These are phyloP conservation scores for Drosophila mojavensis DNA, from an alignment of 1,140 invertebrate genomes.

Conservation along the genomic window DNA sequence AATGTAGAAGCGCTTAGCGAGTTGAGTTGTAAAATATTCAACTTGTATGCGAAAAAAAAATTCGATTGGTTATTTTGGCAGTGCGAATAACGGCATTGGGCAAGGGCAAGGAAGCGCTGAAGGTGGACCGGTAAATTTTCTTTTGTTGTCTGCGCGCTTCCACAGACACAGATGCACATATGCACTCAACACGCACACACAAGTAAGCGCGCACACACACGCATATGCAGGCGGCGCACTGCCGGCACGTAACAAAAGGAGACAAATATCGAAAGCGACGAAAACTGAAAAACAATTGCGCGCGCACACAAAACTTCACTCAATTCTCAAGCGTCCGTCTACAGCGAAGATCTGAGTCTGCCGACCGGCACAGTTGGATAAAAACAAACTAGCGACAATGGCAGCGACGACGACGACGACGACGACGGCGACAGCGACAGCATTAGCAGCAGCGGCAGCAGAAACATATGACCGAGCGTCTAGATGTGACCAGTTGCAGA, in stretches of 20 bases:
- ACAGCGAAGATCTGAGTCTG: slow-evolving; percentile 29
- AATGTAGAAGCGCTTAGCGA: slow-evolving; percentile 7
- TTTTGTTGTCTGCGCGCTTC: slow-evolving; percentile 74
- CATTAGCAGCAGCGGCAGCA: slow-evolving; percentile 21
- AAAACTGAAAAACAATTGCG: slow-evolving; percentile 44
- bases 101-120: slow-evolving; percentile 47
- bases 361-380: slow-evolving; percentile 45
- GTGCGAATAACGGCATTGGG: slow-evolving; percentile 74
- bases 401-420: slow-evolving; percentile 3
- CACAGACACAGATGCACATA: slow-evolving; percentile 32
- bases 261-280: slow-evolving; percentile 23
- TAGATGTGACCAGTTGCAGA: slow-evolving; percentile 21
- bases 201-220: slow-evolving; percentile 14
- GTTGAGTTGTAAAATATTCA: slow-evolving; percentile 63
- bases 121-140: slow-evolving; percentile 56
- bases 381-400: slow-evolving; percentile 38
- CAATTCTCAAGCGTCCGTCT: slow-evolving; percentile 44
- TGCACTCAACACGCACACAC: slow-evolving; percentile 21
- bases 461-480: slow-evolving; percentile 24
- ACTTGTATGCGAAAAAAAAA: slow-evolving; percentile 34
- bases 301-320: slow-evolving; percentile 41
- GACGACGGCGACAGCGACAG: slow-evolving; percentile 12
- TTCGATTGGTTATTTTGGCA: slow-evolving; percentile 67
- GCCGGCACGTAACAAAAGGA: slow-evolving; percentile 56
- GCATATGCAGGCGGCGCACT: slow-evolving; percentile 32